These are phyloP conservation scores for Salminus brasiliensis DNA, from an alignment of 2,113 vertebrate species.

Conservation along the genomic window DNA sequence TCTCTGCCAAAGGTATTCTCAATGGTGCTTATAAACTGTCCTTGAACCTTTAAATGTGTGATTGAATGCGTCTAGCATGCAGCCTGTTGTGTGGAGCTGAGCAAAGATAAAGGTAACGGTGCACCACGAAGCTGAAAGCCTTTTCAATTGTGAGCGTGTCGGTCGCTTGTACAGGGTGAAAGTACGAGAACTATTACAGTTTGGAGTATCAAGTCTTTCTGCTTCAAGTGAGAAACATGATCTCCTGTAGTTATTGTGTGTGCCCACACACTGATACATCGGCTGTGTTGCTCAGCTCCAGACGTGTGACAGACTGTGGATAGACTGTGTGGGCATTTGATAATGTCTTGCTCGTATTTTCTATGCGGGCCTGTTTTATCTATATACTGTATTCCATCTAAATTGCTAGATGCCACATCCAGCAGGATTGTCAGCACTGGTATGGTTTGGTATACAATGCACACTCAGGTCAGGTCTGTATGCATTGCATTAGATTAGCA, in stretches of 20 bases:
- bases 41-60: slow-evolving; percentile 40
- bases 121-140: background rate
- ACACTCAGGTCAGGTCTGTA: background rate
- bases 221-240: background rate
- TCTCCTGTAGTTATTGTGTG: background rate
- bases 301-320: background rate
- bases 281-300: background rate
- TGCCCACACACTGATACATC: background rate
- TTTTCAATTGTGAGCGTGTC: slow-evolving; percentile 30
- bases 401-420: background rate
- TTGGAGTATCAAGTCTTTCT: background rate
- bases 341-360: background rate
- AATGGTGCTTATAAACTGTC: slow-evolving; percentile 40
- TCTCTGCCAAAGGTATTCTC: slow-evolving; percentile 34
- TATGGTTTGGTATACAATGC: background rate
- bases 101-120: slow-evolving; percentile 23
- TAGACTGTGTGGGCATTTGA: slow-evolving; percentile 10
- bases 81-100: background rate
- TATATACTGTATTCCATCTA: background rate
- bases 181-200: background rate
- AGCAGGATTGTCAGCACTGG: background rate
- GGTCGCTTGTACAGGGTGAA: slow-evolving; percentile 19
- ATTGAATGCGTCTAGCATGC: background rate
- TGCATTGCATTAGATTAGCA: background rate
- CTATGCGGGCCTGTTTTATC: background rate